A percentile compares a stretch with the other conserved stretches of the same genome.
Conservation (phyloP, 2,797 vertebrate species). For the Nannoperca obscura region DNA sequence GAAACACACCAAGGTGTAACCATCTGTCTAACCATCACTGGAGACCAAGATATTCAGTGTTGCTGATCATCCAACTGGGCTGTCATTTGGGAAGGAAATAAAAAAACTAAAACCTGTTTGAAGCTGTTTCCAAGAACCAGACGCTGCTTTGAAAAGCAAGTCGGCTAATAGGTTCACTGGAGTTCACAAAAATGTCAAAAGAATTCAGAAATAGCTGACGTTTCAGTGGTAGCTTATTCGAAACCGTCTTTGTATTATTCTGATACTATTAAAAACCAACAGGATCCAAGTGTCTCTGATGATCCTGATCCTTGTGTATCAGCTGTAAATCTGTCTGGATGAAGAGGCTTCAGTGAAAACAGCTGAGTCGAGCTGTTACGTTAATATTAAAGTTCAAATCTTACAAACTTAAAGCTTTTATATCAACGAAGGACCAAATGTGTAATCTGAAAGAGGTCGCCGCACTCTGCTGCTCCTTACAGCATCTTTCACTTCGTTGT, state of each 20-base stretch:
- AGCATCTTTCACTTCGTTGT: too few species aligned
- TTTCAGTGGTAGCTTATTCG: too few species aligned
- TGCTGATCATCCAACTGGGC: conserved; percentile 70
- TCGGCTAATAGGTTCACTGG: conserved; percentile 36
- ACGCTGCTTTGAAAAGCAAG: conserved; percentile 59
- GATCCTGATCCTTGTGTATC: conserved; percentile 9
- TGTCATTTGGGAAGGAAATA: conserved; percentile 51
- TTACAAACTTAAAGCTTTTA: background rate
- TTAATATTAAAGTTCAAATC: background rate
- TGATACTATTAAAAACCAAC: too few species aligned
- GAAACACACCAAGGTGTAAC: conserved; percentile 75
- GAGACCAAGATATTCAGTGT: conserved; percentile 77
- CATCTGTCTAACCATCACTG: conserved; percentile 77
- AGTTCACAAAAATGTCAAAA: conserved; percentile 55
- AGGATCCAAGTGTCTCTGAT: background rate
- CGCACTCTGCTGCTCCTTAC: too few species aligned
- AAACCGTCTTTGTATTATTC: too few species aligned
- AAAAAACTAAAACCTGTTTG: conserved; percentile 61
- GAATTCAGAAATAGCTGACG: conserved; percentile 24
- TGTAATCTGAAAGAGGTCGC: background rate
- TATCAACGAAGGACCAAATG: background rate
- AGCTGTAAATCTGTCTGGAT: conserved; percentile 34
- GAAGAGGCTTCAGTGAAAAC: background rate
- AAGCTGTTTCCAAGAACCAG: conserved; percentile 70
- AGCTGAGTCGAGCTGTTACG: too few species aligned